Conservation (phyloP, 2,113 vertebrate species). For the Donacobius atricapilla region DNA sequence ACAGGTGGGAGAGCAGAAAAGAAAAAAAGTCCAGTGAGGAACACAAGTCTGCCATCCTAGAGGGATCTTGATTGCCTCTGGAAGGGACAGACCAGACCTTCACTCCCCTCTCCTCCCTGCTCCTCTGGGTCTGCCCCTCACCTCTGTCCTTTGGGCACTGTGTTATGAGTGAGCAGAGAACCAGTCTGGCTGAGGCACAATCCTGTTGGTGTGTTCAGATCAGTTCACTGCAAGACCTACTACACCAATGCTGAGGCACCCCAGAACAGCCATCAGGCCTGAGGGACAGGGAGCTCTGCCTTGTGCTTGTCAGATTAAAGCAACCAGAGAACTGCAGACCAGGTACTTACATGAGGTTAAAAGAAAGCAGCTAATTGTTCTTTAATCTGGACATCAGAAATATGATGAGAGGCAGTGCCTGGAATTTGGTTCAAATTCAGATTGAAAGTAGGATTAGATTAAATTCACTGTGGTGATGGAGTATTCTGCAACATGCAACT, state of each 20-base stretch:
- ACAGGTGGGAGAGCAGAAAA: background rate
- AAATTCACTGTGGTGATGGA: background rate
- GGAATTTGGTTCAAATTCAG: background rate
- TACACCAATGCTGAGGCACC: background rate
- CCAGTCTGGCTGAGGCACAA: background rate
- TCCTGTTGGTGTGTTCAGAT: background rate
- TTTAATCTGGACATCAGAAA: slow-evolving; percentile 33
- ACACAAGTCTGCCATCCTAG: background rate
- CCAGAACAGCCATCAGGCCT: background rate
- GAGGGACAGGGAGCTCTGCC: background rate
- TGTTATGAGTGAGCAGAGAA: background rate
- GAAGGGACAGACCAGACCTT: background rate
- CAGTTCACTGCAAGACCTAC: background rate
- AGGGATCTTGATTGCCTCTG: background rate
- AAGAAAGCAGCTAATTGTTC: background rate
- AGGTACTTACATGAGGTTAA: background rate
- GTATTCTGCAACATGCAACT: background rate
- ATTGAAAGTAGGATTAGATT: background rate
- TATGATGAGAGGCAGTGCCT: background rate
- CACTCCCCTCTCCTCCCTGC: background rate
- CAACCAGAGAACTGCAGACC: background rate
- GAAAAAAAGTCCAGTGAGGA: background rate
- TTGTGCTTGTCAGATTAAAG: background rate
- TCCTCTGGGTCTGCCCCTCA: background rate
- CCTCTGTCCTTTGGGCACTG: background rate